Base-by-base conservation (phyloP, 2,797 vertebrate species). In the Naso thynnoides region DNA sequence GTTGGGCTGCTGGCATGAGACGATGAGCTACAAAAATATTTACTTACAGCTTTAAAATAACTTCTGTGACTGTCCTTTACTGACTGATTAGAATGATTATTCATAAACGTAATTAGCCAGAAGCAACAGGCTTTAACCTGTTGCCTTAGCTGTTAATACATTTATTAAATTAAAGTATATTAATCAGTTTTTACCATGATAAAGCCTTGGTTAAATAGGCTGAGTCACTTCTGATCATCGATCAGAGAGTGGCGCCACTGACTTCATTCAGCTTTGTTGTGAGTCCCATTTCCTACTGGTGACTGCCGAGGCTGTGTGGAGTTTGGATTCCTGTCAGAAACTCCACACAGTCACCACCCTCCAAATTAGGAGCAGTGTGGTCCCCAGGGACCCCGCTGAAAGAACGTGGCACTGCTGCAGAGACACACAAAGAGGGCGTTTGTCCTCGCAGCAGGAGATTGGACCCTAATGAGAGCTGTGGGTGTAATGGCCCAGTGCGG, bases 361-460 rank as follows among this genome's bases (percentile, higher is more conserved):
- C 84, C 86, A 86, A 92, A 91, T 91, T 90, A 93, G 86, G 70
- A 83, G 79, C 75, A 44, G 82, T 77, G 83, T 70, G 84, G 83
- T 86, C 90, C 89, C 86, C 36, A 1, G 81, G 83, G 84, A 75
- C 80, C 86, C 91, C 47, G 78, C 81, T 70, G 85, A 88, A 91
- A 86, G 80, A 86, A 86, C 82, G 87, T 87, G 90, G 84, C 83
- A 67, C 83, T 53, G 85, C 86, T 52, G 77, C 75, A 70, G 86
- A 72, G 82, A 74, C 79, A 36, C 73, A 94, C 91, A 94, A 94
- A 92, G 91, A 75, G 86, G 88, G 79, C 83, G 88, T 93, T 93
- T 94, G 93, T 94, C 91, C 85, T 88, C 88, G 18, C 90, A 79
- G 92, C 87, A 52, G 92, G 93, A 88, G 85, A 81, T 70, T 66